Base-by-base conservation (phyloP, 1,140 invertebrate genomes). In the Ooceraea biroi region DNA sequence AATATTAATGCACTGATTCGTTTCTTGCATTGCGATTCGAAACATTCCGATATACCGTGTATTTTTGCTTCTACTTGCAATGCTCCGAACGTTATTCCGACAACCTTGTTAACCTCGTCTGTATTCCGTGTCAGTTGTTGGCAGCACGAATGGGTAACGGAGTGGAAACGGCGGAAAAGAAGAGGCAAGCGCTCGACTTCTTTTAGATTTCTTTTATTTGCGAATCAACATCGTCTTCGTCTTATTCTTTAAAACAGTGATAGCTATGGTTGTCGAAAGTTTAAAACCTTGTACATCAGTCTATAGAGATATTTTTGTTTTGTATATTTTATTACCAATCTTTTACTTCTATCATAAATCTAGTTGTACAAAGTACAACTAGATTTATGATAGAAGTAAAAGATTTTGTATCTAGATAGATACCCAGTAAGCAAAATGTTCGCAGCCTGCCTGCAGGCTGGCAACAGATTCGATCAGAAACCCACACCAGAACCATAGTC, bases 21-120 rank as follows among this genome's bases (percentile, higher is more conserved):
- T 72, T 80, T 85, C 61, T 76, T 85, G 76, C 82, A 73, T 44
- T 41, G 57, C 48, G 48, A 63, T 86, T 76, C 69, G 74, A 55
- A 66, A 73, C 58, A 68, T 50, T 61, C 25, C 46, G 74, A 80
- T 88, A 87, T 46, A 65, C 55, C 17, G 52, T 41, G 82, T 69
- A 86, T 88, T 88, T 50, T 50, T n/a, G 17, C 41, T 41, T 60
- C 44, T 11, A 73, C n/a, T 82, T 71, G 44, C 27, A 61, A 36
- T 14, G 46, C 10, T 58, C 46, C 25, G 36, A 41, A 55, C 77
- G 68, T 57, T 74, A 82, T 60, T 44, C 83, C 76, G 80, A 88
- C 80, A 89, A 89, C 80, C 73, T 85, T 74, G 87, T 89, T 89
- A 89, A 88, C 87, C 82, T 68, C 65, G 44, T 82, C 82, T 55